These are phyloP conservation scores for Silurus asotus DNA, from an alignment of 2,113 vertebrate species.

Conservation along the genomic window DNA sequence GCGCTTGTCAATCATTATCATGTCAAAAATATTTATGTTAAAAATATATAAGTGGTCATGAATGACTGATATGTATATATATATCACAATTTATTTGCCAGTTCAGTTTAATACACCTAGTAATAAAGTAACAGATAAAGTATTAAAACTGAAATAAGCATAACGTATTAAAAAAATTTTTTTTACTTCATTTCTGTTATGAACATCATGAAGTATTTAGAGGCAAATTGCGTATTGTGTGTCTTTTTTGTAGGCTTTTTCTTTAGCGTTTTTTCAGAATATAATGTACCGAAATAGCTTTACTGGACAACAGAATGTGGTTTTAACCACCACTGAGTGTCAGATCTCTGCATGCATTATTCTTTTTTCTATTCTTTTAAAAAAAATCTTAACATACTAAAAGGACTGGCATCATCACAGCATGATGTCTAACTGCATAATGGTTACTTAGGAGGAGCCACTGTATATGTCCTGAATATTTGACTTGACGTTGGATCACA, in stretches of 20 bases:
- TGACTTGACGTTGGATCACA: neutral
- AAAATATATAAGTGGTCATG: neutral
- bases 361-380: constrained; percentile 13
- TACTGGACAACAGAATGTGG: constrained; percentile 30
- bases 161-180: neutral
- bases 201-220: constrained; percentile 15
- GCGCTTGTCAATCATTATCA: neutral
- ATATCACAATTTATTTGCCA: neutral
- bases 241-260: neutral
- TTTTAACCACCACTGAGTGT: constrained; percentile 35
- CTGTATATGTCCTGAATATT: neutral
- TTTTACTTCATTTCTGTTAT: constrained; percentile 5
- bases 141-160: too few species aligned
- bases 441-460: neutral
- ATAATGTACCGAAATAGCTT: constrained; percentile 37
- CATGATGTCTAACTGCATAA: constrained; percentile 17
- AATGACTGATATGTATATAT: neutral
- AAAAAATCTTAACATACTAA: constrained; percentile 37
- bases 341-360: constrained; percentile 12
- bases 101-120: neutral
- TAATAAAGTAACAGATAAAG: neutral
- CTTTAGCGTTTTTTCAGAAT: constrained; percentile 2
- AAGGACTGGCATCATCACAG: constrained; percentile 22
- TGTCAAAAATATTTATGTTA: neutral
- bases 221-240: constrained; percentile 25